Percentiles rank a stretch among this genome's conserved stretches.
These are phyloP conservation scores for Anthopleura sola DNA, from an alignment of 64 coral and sea anemone species.

Conservation along the genomic window DNA sequence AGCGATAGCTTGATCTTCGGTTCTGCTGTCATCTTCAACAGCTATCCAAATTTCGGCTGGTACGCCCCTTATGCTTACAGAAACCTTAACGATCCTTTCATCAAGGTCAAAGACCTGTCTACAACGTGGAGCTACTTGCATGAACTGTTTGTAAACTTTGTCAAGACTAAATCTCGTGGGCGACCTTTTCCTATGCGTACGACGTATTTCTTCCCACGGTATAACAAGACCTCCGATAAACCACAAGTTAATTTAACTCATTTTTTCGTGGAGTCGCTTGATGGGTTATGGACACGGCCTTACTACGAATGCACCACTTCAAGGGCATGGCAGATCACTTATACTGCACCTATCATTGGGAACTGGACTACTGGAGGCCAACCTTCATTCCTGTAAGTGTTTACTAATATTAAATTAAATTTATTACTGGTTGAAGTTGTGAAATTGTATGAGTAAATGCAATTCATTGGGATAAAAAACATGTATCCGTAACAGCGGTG, in stretches of 20 bases:
- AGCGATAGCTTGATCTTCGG: constrained; percentile 72
- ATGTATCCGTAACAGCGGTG: no score
- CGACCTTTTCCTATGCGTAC: constrained; percentile 62
- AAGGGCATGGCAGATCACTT: constrained; percentile 68
- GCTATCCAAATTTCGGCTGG: constrained; percentile 58
- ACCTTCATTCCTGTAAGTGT: constrained; percentile 79
- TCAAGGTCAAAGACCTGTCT: constrained; percentile 86
- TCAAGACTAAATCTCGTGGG: constrained; percentile 40
- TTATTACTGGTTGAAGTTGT: neutral
- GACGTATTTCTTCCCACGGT: constrained; percentile 48
- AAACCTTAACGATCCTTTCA: constrained; percentile 62
- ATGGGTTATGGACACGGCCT: constrained; percentile 77
- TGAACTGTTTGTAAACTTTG: constrained; percentile 64
- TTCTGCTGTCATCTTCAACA: constrained; percentile 76
- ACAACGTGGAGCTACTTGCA: constrained; percentile 77
- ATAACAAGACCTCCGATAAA: constrained; percentile 23
- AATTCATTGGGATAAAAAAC: neutral
- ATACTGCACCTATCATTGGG: constrained; percentile 63
- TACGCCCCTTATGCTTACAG: constrained; percentile 81
- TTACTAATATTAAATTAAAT: neutral
- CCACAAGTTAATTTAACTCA: constrained; percentile 45
- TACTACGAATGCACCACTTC: constrained; percentile 81
- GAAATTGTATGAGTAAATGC: neutral
- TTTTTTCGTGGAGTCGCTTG: constrained; percentile 65
- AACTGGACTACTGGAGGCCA: constrained; percentile 47